These are phyloP conservation scores for Hylaeus volcanicus DNA, from an alignment of 1,140 invertebrate species.

Conservation along the genomic window DNA sequence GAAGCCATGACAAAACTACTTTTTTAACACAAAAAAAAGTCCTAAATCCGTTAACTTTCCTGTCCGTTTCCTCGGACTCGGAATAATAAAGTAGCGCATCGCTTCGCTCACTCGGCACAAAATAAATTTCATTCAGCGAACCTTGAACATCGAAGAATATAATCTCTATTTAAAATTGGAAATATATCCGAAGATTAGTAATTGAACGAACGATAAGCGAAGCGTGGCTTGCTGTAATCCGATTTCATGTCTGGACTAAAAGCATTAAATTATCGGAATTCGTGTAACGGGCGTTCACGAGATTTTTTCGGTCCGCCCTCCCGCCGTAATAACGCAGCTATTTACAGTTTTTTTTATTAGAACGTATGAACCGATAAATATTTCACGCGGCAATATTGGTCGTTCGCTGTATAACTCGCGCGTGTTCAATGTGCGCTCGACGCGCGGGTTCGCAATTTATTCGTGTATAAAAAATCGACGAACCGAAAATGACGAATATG, in stretches of 20 bases:
- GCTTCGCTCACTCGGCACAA: background rate
- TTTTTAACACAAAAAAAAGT: too few species aligned
- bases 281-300: background rate
- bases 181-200: too few species aligned
- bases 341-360: constrained; percentile 1
- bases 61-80: too few species aligned
- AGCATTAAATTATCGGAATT: background rate
- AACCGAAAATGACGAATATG: background rate
- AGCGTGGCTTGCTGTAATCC: background rate
- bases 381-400: background rate
- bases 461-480: background rate
- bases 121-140: too few species aligned
- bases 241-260: background rate
- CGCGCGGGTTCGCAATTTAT: background rate
- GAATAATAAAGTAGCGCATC: background rate
- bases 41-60: too few species aligned
- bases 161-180: too few species aligned
- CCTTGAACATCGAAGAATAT: too few species aligned
- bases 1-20: too few species aligned
- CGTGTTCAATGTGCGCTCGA: background rate
- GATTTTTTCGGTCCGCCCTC: background rate
- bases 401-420: background rate
- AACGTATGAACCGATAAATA: constrained; percentile 1
- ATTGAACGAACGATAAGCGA: background rate
- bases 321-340: background rate